phyloP scores from a whole-genome alignment of 35 echinoderm and acorn worm genomes.

The Chiridota heheva region DNA sequence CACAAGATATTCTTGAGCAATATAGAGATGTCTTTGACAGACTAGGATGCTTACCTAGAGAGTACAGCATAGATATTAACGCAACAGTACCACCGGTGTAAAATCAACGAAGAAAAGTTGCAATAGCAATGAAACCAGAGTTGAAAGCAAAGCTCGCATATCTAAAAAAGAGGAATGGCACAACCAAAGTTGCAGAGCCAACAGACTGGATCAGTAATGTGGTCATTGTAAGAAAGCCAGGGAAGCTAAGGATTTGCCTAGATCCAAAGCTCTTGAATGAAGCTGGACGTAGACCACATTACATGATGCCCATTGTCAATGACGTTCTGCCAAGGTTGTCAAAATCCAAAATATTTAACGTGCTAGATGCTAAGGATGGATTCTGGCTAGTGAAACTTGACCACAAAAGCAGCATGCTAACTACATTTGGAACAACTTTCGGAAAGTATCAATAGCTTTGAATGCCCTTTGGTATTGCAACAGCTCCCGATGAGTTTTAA shows the following conservation, averaged over 20 bases:
- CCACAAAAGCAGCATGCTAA: constrained; percentile 19
- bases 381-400: constrained; percentile 30
- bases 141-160: constrained; percentile 41
- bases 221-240: constrained; percentile 45
- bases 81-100: constrained; percentile 24
- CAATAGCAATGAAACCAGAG: constrained; percentile 42
- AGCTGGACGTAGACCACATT: background rate
- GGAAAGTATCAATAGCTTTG: constrained; percentile 24
- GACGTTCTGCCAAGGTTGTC: constrained; percentile 41
- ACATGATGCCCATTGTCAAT: too few species aligned
- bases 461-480: constrained; percentile 34
- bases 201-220: constrained; percentile 56
- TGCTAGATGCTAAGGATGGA: constrained; percentile 53
- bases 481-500: constrained; percentile 47
- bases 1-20: background rate
- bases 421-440: constrained; percentile 50
- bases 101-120: constrained; percentile 32
- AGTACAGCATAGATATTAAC: constrained; percentile 35
- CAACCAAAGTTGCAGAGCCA: constrained; percentile 39
- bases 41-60: constrained; percentile 1
- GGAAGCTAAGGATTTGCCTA: constrained; percentile 53
- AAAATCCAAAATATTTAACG: constrained; percentile 42
- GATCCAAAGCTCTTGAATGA: constrained; percentile 56
- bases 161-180: constrained; percentile 13
- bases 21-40: constrained; percentile 50